Evolutionary conservation across 2,797 vertebrate species (phyloP).

Genomic region (Distichodus sexfasciatus): DNA sequence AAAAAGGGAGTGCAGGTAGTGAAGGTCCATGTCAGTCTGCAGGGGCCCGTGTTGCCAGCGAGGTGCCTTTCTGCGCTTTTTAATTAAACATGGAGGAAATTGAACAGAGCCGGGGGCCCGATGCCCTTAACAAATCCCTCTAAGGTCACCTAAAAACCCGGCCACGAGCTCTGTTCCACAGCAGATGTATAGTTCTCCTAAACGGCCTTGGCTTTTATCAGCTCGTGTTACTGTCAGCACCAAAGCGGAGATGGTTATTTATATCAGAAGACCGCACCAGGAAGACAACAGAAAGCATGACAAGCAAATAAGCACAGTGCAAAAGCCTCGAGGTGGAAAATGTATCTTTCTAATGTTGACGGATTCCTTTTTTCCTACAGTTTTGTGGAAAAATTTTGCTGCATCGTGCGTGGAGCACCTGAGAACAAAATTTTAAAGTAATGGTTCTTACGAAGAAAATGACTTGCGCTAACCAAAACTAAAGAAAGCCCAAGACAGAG

Average conservation of each 20-base stretch:
- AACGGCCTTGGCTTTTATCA: conserved; percentile 55
- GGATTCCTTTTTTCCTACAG: neutral
- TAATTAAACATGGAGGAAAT: conserved; percentile 76
- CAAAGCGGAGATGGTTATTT: conserved; percentile 47
- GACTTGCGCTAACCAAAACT: no score
- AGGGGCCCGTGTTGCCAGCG: conserved; percentile 48
- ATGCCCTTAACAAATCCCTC: conserved; percentile 70
- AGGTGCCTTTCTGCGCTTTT: conserved; percentile 75
- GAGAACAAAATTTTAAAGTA: no score
- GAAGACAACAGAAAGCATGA: conserved; percentile 19
- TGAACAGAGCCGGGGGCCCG: conserved; percentile 63
- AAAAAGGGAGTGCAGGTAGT: conserved; percentile 44
- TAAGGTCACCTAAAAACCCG: conserved; percentile 70
- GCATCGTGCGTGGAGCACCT: no score
- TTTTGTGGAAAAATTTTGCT: no score
- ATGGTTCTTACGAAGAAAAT: no score
- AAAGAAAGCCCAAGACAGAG: no score
- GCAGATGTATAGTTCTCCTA: conserved; percentile 3
- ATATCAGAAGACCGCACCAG: conserved; percentile 24
- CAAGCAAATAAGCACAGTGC: conserved; percentile 1
- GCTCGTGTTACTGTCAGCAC: conserved; percentile 57
- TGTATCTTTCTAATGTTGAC: neutral
- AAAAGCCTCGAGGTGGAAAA: neutral
- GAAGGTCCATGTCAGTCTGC: conserved; percentile 49
- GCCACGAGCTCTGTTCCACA: conserved; percentile 17